Conservation (phyloP, 2,797 vertebrate genomes). For the Falco biarmicus region DNA sequence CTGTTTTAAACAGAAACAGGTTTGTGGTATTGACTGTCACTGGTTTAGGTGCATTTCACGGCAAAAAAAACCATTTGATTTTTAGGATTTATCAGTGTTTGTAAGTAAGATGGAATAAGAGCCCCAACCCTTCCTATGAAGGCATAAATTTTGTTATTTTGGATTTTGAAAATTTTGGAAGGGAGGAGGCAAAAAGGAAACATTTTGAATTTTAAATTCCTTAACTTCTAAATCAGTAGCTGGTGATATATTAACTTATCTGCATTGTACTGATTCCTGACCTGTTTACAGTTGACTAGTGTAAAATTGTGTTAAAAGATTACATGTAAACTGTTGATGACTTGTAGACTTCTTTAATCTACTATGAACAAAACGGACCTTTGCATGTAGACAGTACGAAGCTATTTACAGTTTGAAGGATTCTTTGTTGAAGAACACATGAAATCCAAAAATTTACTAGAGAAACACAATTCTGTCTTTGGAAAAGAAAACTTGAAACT, state of each 20-base stretch:
- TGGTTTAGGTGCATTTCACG: background rate
- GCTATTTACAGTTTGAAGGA: background rate
- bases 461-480: background rate
- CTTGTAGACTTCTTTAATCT: background rate
- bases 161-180: too few species aligned
- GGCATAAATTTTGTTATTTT: background rate
- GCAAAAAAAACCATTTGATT: background rate
- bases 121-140: background rate
- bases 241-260: background rate
- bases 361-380: background rate
- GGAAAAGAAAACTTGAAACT: background rate
- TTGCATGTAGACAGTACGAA: background rate
- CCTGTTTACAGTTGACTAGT: background rate
- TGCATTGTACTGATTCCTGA: background rate
- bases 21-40: background rate
- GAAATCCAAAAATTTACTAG: background rate
- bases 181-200: background rate
- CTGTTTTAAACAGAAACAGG: background rate
- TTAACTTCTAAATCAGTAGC: background rate
- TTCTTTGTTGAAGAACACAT: background rate
- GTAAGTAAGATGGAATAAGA: background rate
- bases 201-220: background rate
- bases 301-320: background rate
- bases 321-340: background rate
- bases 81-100: background rate